Base-by-base conservation (phyloP, 2,888 invertebrate species). In the Sthenelais limicola region DNA sequence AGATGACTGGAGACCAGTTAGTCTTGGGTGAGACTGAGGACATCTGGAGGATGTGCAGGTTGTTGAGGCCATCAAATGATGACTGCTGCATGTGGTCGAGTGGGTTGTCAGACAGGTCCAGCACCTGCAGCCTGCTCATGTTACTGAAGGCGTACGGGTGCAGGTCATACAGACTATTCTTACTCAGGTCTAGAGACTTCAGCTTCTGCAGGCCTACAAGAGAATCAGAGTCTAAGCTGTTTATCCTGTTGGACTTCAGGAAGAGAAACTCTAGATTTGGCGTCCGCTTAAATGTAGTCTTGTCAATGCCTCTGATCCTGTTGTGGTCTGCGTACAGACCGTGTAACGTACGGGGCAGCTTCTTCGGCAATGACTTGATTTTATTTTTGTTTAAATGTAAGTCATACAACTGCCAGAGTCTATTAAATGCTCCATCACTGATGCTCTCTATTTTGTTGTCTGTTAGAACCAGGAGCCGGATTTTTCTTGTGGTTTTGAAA, bases 401-500 rank as follows among this genome's bases (percentile, higher is more conserved):
- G 82, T 93, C 92, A 69, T 94, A 92, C 9, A 97, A 93, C 83
- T 94, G 93, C 58, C 92, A 93, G 38, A 96, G 89, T 9, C 94
- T 94, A 21, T 93, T 93, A 85, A 97, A 96, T 0, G 95, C 94
- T 77, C 93, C 92, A 48, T 92, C 92, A 75, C 94, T 92, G 77
- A 97, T 92, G 80, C 91, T 80, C 68, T 84, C 92, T 79, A 94
- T 91, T 0, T 95, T 94, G 88, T 97, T 97, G 86, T 94, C 93
- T 80, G 92, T 92, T 75, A 97, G 89, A 62, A 95, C 91, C 77
- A 97, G 92, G 78, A 94, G 89, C 82, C 92, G 92, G 74, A 97
- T 91, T 86, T 93, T 93, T 74, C 93, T 93, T 9, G 96, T 94
- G 58, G 95, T 95, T 1, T 94, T 49, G 84, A 97, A 96, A 28